Evolutionary conservation across 2,888 invertebrate species (phyloP), one percentile per base, ranked within the genome.

Genomic region (Lordiphosa andalusiaca): DNA sequence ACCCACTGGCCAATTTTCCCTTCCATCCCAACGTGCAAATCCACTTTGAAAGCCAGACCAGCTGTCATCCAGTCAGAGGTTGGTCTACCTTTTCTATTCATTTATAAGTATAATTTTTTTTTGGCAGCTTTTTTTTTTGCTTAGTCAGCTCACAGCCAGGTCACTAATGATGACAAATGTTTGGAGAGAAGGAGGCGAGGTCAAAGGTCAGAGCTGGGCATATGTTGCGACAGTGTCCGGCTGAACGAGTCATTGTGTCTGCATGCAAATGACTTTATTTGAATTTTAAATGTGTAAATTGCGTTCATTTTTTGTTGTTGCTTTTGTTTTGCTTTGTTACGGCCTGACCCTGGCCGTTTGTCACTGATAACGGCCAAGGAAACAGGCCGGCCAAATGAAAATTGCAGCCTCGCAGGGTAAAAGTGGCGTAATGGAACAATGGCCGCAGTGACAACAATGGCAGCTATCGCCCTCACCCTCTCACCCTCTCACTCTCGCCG

Each of bases 251-350:
- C 75, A 67, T 74, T 74, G 72, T 75, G 77, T 78, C 83, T 77
- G 83, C 77, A 77, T 77, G 83, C 76, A 77, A 77, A 77, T 77
- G 77, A 77, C 83, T 77, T 77, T 77, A 77, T 77, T 82, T 77
- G 83, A 77, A 77, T 77, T 82, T 77, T 82, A 77, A 77, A 77
- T 77, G 83, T 77, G 77, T 82, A 77, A 77, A 77, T 82, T 77
- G 80, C 58, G 77, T 66, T 73, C 55, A 63, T 49, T 49, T 33
- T 44, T 35, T 71, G 71, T 68, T 67, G 25, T 13, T 35, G n/a
- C n/a, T 16, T 19, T 40, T 13, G 53, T 46, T 44, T 49, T 55
- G 52, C 55, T 67, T 78, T 42, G 7, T 42, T 75, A 76, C 67
- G 73, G 78, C 80, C 83, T 70, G 76, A 66, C 67, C 81, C 73